Evolutionary conservation across 2,888 invertebrate species (phyloP).

Genomic region (Timema cristinae): DNA sequence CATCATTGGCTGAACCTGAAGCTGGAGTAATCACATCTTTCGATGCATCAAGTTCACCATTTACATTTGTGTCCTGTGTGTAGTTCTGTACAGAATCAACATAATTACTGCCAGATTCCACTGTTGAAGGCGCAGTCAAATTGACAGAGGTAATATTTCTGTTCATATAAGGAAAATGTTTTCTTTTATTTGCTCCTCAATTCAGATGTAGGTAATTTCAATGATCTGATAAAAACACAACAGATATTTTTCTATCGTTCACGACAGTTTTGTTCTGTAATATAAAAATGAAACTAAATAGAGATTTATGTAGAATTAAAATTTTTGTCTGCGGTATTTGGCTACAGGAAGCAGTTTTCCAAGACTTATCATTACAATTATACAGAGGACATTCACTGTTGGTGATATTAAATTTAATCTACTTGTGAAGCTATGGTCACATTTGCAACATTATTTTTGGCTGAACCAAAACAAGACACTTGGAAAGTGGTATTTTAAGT

Average conservation of each 20-base stretch:
- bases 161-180: not conserved
- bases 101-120: not conserved
- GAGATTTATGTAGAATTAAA: not conserved
- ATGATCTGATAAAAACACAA: not conserved
- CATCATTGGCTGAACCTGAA: not conserved
- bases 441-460: conserved; percentile 8
- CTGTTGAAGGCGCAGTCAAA: not conserved
- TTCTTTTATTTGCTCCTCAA: not conserved
- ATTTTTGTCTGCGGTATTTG: not conserved
- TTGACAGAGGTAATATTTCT: not conserved
- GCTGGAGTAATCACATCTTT: not conserved
- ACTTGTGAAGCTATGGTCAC: conserved; percentile 13
- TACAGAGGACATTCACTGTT: conserved; percentile 10
- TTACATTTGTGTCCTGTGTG: not conserved
- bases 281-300: not conserved
- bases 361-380: conserved; percentile 6
- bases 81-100: not conserved
- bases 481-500: conserved; percentile 15
- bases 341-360: not conserved
- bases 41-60: not conserved
- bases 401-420: not conserved
- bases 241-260: not conserved
- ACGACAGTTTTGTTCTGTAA: not conserved
- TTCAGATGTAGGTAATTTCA: not conserved
- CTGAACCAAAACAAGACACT: not conserved